Evolutionary conservation across 2,797 vertebrate species (phyloP), one percentile per base, ranked within the genome.

Genomic region (Psittacula echo): DNA sequence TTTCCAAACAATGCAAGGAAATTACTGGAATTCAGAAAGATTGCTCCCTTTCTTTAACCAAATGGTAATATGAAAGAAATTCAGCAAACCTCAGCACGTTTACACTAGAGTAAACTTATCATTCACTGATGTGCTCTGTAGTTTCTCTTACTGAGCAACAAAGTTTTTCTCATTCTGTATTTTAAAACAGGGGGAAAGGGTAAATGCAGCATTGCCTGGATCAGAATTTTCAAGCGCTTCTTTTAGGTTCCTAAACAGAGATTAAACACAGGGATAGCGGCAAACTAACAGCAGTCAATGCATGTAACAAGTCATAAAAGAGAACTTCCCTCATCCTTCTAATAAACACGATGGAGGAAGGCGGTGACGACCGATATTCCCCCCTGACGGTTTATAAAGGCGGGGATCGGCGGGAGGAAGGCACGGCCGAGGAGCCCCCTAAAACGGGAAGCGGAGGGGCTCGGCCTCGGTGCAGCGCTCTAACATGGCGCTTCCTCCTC

Each of bases 321-420:
- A 20, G n/a, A 30, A 10, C 4, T 32, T 4, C 11, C 8, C 30
- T 2, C 23, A 5, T 19, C 39, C 27, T 1, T 68, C 26, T 2
- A 8, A 29, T 4, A 11, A 27, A 2, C 16, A 29, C 9, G 30
- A 26, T 14, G 3, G 18, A 19, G 24, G 45, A 10, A 48, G 45
- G 2, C 11, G 16, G 3, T 7, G n/a, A 41, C 26, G 24, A 13
- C 68, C 4, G 64, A 10, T 5, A 4, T 4, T 26, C 32, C 14
- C 2, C 2, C 22, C 19, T 3, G 23, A 7, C n/a, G 8, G 13
- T 26, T 17, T 17, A 2, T 2, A 4, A 4, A 8, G n/a, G 47
- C 27, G 2, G 26, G 32, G 15, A 2, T 1, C 7, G 17, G 41
- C 7, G 4, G 41, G 12, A 22, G 18, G 24, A 14, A 18, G 6